Evolutionary conservation across 64 coral and sea anemone genomes (phyloP).

Genomic region (Exaiptasia diaphana): DNA sequence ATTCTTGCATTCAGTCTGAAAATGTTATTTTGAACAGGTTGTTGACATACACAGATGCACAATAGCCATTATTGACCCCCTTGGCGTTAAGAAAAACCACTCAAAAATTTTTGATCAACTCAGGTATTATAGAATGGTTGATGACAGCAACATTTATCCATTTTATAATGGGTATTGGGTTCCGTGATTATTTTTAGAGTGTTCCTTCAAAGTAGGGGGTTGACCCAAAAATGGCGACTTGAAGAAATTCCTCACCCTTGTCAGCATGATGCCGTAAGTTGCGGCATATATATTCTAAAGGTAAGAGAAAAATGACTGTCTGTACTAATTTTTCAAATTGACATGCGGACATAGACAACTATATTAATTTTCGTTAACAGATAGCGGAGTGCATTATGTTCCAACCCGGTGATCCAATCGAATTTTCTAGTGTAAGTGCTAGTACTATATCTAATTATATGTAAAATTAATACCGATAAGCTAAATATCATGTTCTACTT

Average conservation of each 20-base stretch:
- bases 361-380: no score
- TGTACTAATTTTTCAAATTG: no score
- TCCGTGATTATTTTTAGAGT: background rate
- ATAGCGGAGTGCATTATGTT: no score
- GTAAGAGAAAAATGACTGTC: background rate
- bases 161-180: no score
- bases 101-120: background rate
- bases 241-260: background rate
- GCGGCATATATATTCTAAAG: background rate
- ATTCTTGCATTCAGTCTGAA: no score
- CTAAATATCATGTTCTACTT: no score
- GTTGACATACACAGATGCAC: background rate
- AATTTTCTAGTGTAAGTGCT: no score
- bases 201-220: background rate
- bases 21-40: constrained; percentile 7
- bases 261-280: background rate
- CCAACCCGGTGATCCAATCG: no score
- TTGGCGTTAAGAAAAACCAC: background rate
- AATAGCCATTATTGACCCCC: background rate
- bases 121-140: background rate
- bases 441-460: no score
- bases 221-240: background rate
- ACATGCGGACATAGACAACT: no score
- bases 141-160: background rate
- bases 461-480: no score